These are phyloP conservation scores for Arvicanthis niloticus DNA, from an alignment of 2,113 vertebrate species.

Conservation along the genomic window DNA sequence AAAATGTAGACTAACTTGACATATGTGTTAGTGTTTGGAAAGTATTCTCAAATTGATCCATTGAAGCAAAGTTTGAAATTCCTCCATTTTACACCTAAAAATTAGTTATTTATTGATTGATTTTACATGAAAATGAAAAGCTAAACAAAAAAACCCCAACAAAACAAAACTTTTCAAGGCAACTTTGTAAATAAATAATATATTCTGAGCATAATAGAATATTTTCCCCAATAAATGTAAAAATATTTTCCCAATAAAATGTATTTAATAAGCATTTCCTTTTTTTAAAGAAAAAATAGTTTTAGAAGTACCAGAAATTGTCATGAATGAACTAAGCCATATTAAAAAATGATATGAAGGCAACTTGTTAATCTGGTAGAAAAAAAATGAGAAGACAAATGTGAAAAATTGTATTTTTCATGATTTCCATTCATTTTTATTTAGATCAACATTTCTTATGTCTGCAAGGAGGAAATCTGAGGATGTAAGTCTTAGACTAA, in stretches of 20 bases:
- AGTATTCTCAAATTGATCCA: not conserved
- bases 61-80: not conserved
- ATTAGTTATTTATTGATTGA: not conserved
- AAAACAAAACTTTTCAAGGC: not conserved
- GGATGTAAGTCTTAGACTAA: not conserved
- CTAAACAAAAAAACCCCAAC: not conserved
- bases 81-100: not conserved
- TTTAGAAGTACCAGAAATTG: not conserved
- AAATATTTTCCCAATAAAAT: not conserved
- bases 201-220: not conserved
- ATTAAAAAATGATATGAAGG: not conserved
- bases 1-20: not conserved
- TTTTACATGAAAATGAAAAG: conserved; percentile 17
- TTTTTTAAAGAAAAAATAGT: not conserved
- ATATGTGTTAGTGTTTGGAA: not conserved
- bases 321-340: not conserved
- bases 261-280: not conserved
- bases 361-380: not conserved
- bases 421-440: not conserved
- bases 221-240: conserved; percentile 2
- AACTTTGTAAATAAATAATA: not conserved
- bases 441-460: not conserved
- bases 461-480: not conserved
- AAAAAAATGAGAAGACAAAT: not conserved
- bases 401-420: not conserved